A percentile compares a stretch with the other conserved stretches of the same genome.
phyloP scores from a whole-genome alignment of 2,888 invertebrate species.

The Rhagium mordax region DNA sequence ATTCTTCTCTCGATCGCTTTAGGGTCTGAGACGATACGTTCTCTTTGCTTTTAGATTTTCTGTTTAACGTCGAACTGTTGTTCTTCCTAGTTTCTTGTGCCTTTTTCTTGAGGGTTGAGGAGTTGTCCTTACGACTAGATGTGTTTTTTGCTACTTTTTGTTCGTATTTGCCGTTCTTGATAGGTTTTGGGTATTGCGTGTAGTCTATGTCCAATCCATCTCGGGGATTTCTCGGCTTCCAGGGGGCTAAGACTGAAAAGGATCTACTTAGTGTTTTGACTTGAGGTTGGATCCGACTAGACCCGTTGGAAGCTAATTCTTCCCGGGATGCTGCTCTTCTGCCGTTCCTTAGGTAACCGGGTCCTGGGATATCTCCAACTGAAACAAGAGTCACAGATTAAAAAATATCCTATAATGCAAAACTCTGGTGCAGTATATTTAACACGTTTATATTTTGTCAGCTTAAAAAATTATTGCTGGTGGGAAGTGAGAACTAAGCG shows the following conservation, averaged over 20 bases:
- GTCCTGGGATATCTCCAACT: conserved; percentile 90
- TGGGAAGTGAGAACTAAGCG: too few relatives aligned
- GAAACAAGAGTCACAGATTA: conserved; percentile 60
- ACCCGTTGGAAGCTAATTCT: conserved; percentile 79
- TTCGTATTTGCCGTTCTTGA: conserved; percentile 68
- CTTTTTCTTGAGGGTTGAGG: conserved; percentile 69
- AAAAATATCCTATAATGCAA: too few relatives aligned
- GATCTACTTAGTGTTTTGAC: conserved; percentile 83
- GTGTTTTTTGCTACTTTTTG: conserved; percentile 62
- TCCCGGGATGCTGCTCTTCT: conserved; percentile 81
- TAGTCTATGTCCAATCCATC: conserved; percentile 87
- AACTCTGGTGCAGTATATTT: too few relatives aligned
- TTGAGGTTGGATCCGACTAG: conserved; percentile 76
- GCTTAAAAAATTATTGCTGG: too few relatives aligned
- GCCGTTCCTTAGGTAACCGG: conserved; percentile 72
- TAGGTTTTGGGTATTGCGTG: conserved; percentile 75
- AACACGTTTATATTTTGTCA: too few relatives aligned
- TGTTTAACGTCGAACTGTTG: conserved; percentile 70
- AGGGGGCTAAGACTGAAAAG: conserved; percentile 88
- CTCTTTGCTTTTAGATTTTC: conserved; percentile 67
- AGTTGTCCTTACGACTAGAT: conserved; percentile 64
- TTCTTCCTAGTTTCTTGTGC: conserved; percentile 70
- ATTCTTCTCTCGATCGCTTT: conserved; percentile 63
- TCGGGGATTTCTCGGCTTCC: conserved; percentile 83
- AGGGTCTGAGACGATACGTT: conserved; percentile 62